Evolutionary conservation across 2,888 invertebrate species (phyloP), one percentile per base, ranked within the genome.

Genomic region (Andricus quercusramuli): DNA sequence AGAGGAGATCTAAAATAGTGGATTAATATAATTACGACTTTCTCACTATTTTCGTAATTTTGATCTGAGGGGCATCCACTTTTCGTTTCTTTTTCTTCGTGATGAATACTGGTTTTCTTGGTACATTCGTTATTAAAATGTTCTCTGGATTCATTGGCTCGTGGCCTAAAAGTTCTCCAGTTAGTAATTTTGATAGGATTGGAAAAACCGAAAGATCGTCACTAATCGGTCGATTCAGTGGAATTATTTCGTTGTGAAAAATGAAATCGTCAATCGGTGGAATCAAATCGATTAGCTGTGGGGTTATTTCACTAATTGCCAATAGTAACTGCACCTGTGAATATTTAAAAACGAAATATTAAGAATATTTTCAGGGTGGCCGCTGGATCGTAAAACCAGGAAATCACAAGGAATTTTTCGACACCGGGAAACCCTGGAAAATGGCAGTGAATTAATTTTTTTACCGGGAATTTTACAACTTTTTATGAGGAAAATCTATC

Each of bases 91-190:
- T 70, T 29, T 87, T 89, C 64, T 88, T 87, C 5, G 90, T 89
- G 66, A 91, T 91, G 65, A 90, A 90, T 29, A 91, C 87, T 11
- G 91, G 90, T 56, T 88, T 90, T 74, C 82, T 89, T 1, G 85
- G 86, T 15, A 85, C 80, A 56, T 88, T 90, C 17, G 88, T 86
- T 15, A 80, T 81, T 74, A 90, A 78, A 62, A 90, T 81, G 41
- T 82, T 74, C 67, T 82, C 78, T 5, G 90, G 88, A 83, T 88
- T 81, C 4, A 88, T 82, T 11, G 83, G 67, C 67, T 90, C 84
- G 29, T 88, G 64, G 44, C 85, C 89, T 13, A 90, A 77, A 32
- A 91, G 84, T 83, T 91, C 90, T n/a, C 89, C 90, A 11, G 90
- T 91, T 13, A 91, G 80, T 44, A 91, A 82, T 64, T 89, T 86